Evolutionary conservation across 2,113 vertebrate species (phyloP), one percentile per base, ranked within the genome.

Genomic region (Asarcornis scutulata): DNA sequence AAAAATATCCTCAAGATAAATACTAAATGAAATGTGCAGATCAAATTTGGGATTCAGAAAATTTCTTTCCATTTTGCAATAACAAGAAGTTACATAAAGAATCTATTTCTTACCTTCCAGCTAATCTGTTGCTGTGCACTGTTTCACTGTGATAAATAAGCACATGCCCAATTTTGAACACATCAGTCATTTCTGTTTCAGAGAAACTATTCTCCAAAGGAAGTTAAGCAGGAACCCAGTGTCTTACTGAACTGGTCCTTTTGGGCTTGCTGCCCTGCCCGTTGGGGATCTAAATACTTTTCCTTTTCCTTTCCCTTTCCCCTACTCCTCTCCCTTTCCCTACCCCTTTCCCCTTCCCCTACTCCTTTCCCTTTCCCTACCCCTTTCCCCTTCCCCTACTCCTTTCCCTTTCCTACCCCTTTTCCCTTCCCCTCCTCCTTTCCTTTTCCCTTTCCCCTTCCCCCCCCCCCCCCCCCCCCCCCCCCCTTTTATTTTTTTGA

Each of bases 1-100:
- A 87, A 96, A 95, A 14, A 29, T 87, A 74, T 58, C 50, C 59
- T 76, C n/a, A 29, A 91, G 75, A 69, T 46, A 91, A 92, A 81
- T 42, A 22, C 29, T 63, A 63, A 85, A 88, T 67, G 3, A 85
- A 95, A 84, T 34, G 32, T 7, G 11, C n/a, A 59, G 27, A 58
- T 82, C 71, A 76, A 42, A 84, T 68, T 64, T 68, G 7, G 23
- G 64, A 42, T 63, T 27, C 16, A 82, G 52, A 79, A 91, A 62
- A 4, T 52, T 94, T 88, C 46, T 32, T 87, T 92, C 74, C 12
- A 67, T 80, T 95, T 77, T 88, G 31, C 46, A 93, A 50, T 62
- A 74, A 31, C 21, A 88, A 89, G 50, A 36, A 72, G 32, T 0
- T 1, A 10, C 52, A 32, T 46, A 64, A 83, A 80, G 36, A 53